Percentiles rank a stretch among this genome's conserved stretches.
phyloP scores from a whole-genome alignment of 1,140 invertebrate species.

The Chrysoperla carnea region DNA sequence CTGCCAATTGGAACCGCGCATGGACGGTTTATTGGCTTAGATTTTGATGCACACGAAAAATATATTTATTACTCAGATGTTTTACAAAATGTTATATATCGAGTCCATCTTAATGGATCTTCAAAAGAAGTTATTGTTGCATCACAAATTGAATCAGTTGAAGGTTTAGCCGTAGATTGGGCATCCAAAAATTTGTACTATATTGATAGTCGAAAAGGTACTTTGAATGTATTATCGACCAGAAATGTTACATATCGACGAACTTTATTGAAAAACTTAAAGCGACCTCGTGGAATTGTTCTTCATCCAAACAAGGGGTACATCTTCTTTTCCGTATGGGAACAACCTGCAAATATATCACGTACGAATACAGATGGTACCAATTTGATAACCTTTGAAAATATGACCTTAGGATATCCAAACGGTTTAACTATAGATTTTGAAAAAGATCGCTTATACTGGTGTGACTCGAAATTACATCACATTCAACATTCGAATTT shows the following conservation, averaged over 20 bases:
- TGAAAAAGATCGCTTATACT: conserved; percentile 68
- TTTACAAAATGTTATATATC: conserved; percentile 89
- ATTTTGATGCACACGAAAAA: conserved; percentile 82
- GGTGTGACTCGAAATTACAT: conserved; percentile 89
- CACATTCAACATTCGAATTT: conserved; percentile 91
- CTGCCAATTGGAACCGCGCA: conserved; percentile 73
- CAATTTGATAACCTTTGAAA: conserved; percentile 73
- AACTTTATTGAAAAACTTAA: conserved; percentile 73
- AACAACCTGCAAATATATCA: conserved; percentile 88
- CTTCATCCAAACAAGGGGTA: conserved; percentile 89
- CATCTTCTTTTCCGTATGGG: conserved; percentile 93
- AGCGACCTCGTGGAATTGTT: conserved; percentile 84
- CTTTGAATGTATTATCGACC: conserved; percentile 82
- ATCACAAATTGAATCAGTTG: conserved; percentile 93
- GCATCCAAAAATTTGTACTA: conserved; percentile 94
- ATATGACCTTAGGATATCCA: conserved; percentile 88
- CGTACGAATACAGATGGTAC: conserved; percentile 76
- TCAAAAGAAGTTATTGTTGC: conserved; percentile 81
- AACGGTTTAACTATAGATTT: conserved; percentile 92
- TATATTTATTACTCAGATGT: conserved; percentile 96
- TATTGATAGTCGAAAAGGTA: conserved; percentile 91
- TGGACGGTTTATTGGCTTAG: conserved; percentile 90
- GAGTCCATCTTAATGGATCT: conserved; percentile 76
- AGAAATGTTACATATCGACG: conserved; percentile 67
- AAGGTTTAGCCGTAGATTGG: conserved; percentile 95